Percentiles rank a stretch among this genome's conserved stretches.
These are phyloP conservation scores for Marmota monax DNA, from an alignment of 2,113 vertebrate genomes.

Conservation along the genomic window DNA sequence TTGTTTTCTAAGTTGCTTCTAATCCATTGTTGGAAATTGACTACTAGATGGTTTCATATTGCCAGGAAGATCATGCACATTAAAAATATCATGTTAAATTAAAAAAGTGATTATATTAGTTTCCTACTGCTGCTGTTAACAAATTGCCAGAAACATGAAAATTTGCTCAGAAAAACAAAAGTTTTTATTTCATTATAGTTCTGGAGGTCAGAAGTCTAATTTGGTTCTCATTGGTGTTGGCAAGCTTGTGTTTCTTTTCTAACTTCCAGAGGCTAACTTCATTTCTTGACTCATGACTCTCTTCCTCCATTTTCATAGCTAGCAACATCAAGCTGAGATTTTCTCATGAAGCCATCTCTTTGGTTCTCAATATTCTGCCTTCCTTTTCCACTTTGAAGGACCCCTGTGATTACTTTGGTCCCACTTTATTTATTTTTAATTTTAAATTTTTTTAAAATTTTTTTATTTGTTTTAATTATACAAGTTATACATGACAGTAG, in stretches of 20 bases:
- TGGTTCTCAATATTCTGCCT: not conserved
- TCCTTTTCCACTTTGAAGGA: not conserved
- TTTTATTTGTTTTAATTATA: too few species aligned
- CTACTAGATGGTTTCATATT: not conserved
- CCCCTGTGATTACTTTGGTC: not conserved
- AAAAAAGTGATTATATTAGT: not conserved
- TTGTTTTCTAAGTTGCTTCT: not conserved
- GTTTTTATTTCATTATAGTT: not conserved
- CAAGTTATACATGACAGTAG: too few species aligned
- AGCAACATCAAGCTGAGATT: not conserved
- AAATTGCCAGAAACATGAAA: not conserved
- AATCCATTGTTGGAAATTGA: not conserved
- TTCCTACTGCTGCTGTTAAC: not conserved
- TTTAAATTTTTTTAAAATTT: too few species aligned
- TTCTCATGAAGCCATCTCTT: not conserved
- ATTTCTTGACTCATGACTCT: not conserved
- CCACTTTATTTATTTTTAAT: too few species aligned
- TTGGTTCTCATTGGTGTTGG: not conserved
- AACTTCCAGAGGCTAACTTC: not conserved
- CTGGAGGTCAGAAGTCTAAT: not conserved
- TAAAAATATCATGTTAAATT: not conserved
- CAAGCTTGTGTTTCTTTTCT: not conserved
- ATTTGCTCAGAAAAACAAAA: not conserved
- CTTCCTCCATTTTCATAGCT: not conserved
- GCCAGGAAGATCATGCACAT: not conserved